Evolutionary conservation across 2,113 vertebrate species (phyloP), one percentile per base, ranked within the genome.

Genomic region (Lagopus muta): DNA sequence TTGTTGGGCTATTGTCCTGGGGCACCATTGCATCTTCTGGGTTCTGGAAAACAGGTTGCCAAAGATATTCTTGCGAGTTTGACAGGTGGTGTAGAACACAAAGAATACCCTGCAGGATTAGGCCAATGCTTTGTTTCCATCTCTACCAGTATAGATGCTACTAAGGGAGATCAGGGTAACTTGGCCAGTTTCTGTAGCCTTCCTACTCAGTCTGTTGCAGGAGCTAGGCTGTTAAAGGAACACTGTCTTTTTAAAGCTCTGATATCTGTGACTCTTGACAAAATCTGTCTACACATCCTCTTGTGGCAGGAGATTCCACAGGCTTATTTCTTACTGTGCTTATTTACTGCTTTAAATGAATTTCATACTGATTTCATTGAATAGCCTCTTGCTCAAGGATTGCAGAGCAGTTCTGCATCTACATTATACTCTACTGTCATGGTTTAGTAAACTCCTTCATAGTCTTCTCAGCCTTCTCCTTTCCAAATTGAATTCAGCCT

Each of bases 331-430:
- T 4, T 10, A 18, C 2, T 57, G 11, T 10, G n/a, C n/a, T 61
- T 1, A 25, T 75, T 71, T 54, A n/a, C 22, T 86, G 6, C 9
- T 75, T 86, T 61, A 71, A 79, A 42, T 2, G 2, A 13, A 36
- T 57, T 71, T 75, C 10, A 13, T n/a, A 16, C 1, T 30, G 6
- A 50, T 89, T 82, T 75, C 6, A 14, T 25, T 21, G 13, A 71
- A 4, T 52, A 2, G 0, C 3, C 7, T 7, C 17, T 79, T 66
- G 8, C 18, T 52, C 4, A 57, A 18, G 11, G 5, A n/a, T 8
- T 57, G 12, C 10, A 61, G 57, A 86, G 50, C 4, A 50, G 24
- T 36, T 78, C 32, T 58, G 17, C 32, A 30, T 66, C 48, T 72
- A 52, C 14, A 8, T 71, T 57, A 20, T 32, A 27, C 43, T 67